These are phyloP conservation scores for Acanthosepion esculentum DNA, from an alignment of 2,888 invertebrate species.

Conservation along the genomic window DNA sequence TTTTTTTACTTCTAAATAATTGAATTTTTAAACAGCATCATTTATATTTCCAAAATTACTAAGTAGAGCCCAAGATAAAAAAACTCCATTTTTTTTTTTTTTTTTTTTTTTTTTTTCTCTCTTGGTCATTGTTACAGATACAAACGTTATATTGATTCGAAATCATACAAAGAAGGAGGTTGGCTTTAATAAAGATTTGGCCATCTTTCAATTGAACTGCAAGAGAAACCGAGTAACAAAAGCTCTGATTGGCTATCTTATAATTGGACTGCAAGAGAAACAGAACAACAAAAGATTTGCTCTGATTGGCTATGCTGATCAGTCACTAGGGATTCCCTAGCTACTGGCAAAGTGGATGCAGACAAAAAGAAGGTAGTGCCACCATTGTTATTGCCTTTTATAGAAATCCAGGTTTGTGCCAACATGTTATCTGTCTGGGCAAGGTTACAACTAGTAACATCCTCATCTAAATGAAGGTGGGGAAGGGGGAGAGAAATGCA, in stretches of 20 bases:
- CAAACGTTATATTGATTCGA: neutral
- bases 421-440: neutral
- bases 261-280: neutral
- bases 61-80: neutral
- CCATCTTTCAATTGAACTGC: neutral
- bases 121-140: neutral
- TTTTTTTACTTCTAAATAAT: neutral
- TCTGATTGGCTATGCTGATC: neutral
- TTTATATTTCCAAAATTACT: neutral
- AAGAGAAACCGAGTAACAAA: neutral
- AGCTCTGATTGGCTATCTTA: neutral
- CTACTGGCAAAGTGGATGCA: neutral
- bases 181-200: neutral
- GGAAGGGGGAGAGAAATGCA: neutral
- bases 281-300: neutral
- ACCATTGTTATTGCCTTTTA: neutral
- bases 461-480: neutral
- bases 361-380: neutral
- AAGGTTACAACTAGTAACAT: neutral
- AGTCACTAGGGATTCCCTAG: neutral
- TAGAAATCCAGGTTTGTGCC: conserved; percentile 12
- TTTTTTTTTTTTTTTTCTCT: too few species aligned
- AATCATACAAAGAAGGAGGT: neutral
- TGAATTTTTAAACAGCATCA: too few species aligned
- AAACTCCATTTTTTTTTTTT: too few species aligned